These are phyloP conservation scores for Siderastrea siderea DNA, from an alignment of 92 coral and sea anemone species.

Conservation along the genomic window DNA sequence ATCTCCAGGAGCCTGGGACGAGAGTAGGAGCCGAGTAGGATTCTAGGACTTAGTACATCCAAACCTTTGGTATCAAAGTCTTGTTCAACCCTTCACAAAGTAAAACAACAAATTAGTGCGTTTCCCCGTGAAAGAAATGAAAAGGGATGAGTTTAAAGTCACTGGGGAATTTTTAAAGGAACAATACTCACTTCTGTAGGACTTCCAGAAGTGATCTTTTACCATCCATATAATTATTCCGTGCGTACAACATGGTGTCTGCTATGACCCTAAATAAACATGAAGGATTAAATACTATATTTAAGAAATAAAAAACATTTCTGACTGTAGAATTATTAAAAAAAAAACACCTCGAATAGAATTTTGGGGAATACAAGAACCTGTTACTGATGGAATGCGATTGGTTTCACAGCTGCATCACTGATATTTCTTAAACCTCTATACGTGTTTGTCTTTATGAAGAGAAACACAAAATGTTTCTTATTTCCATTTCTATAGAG, in stretches of 20 bases:
- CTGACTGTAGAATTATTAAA: too few species aligned
- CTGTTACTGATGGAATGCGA: too few species aligned
- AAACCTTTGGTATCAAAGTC: conserved; percentile 71
- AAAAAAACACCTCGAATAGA: too few species aligned
- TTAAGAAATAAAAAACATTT: too few species aligned
- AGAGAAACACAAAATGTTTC: too few species aligned
- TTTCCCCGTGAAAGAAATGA: not conserved
- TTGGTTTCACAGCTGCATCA: too few species aligned
- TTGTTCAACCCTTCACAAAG: conserved; percentile 54
- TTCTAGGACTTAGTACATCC: conserved; percentile 73
- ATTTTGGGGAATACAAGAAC: too few species aligned
- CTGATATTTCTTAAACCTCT: too few species aligned
- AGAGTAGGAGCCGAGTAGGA: conserved; percentile 66
- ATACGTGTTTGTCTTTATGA: too few species aligned
- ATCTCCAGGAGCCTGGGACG: conserved; percentile 77
- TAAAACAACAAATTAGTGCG: not conserved
- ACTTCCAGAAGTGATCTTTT: conserved; percentile 58
- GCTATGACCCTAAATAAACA: conserved; percentile 56
- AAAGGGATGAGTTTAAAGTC: not conserved
- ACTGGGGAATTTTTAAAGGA: not conserved
- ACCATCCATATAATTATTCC: conserved; percentile 71
- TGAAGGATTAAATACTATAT: not conserved
- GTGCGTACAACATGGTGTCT: conserved; percentile 64
- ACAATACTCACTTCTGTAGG: conserved; percentile 42
- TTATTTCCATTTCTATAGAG: not conserved